phyloP scores from a whole-genome alignment of 2,113 vertebrate genomes.

The Fukomys damarensis region DNA sequence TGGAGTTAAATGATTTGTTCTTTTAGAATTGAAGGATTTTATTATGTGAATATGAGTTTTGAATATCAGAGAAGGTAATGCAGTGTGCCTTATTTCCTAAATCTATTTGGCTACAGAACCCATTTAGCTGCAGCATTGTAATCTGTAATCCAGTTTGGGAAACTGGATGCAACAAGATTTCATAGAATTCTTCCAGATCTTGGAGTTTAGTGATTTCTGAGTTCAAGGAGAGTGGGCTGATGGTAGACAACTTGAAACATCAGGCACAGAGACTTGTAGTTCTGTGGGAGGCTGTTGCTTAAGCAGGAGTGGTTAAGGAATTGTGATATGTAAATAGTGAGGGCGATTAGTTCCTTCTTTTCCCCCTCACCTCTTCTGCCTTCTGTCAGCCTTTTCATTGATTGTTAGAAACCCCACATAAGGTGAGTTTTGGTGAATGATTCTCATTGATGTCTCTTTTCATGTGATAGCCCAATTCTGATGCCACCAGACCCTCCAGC shows the following conservation, averaged over 20 bases:
- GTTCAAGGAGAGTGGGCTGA: not conserved
- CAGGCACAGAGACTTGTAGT: not conserved
- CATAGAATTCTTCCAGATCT: not conserved
- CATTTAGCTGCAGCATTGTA: not conserved
- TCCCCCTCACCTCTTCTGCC: not conserved
- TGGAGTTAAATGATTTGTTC: slow-evolving; percentile 26
- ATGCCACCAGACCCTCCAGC: not conserved
- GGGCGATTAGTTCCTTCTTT: not conserved
- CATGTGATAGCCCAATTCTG: not conserved
- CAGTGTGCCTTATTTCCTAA: not conserved
- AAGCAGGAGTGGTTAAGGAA: not conserved
- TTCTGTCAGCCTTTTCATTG: not conserved
- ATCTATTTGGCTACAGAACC: not conserved
- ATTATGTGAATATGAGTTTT: slow-evolving; percentile 29
- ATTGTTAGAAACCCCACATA: not conserved
- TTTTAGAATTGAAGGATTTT: slow-evolving; percentile 33
- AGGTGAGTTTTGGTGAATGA: slow-evolving; percentile 38
- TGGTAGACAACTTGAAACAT: not conserved
- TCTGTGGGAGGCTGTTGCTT: not conserved
- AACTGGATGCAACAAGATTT: not conserved
- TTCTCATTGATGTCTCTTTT: slow-evolving; percentile 55
- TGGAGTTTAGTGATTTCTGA: slow-evolving; percentile 4
- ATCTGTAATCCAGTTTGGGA: not conserved
- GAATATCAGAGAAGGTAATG: not conserved
- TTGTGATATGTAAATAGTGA: not conserved